Base-by-base conservation (phyloP, 2,888 invertebrate species). In the Beris chalybata region DNA sequence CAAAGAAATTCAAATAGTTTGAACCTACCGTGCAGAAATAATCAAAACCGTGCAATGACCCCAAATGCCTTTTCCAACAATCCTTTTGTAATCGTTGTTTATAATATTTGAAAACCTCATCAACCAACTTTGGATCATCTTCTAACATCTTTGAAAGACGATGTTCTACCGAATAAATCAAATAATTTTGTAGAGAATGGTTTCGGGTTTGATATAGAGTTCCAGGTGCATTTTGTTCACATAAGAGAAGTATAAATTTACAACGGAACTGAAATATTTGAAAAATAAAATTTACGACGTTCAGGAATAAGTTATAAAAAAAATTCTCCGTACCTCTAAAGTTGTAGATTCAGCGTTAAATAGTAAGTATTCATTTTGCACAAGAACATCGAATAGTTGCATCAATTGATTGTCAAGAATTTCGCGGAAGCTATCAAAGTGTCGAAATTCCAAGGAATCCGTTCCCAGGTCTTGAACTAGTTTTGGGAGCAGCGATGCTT, bases 41-140 rank as follows among this genome's bases (percentile, higher is more conserved):
- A 3, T 70, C 58, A 65, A 75, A 78, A 0, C 77, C 77, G 71
- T 79, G 75, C 3, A 76, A 68, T 3, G 74, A 70, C 0, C 79
- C 79, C 4, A 77, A 67, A 56, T 79, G 74, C 1, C 73, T 74
- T 68, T 78, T 78, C 79, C 79, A 79, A 15, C 66, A 45, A 32
- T 73, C 70, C 52, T 72, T 74, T 6, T 72, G 72, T 52, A 79
- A 69, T 64, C 74, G 74, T 12, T 72, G 57, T 43, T 76, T 74
- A 65, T 78, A 79, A 59, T 76, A 75, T 13, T 64, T 70, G 50
- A 77, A 73, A 22, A 78, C 68, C 12, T 59, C 52, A 0, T 65
- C 56, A n/a, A 75, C 72, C 4, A 65, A 43, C n/a, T 65, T 43
- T 31, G 6, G 9, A 57, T 52, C 57, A 44, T 52, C 30, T 7